phyloP scores from a whole-genome alignment of 2,888 invertebrate species.

The Camptogramma bilineatum region DNA sequence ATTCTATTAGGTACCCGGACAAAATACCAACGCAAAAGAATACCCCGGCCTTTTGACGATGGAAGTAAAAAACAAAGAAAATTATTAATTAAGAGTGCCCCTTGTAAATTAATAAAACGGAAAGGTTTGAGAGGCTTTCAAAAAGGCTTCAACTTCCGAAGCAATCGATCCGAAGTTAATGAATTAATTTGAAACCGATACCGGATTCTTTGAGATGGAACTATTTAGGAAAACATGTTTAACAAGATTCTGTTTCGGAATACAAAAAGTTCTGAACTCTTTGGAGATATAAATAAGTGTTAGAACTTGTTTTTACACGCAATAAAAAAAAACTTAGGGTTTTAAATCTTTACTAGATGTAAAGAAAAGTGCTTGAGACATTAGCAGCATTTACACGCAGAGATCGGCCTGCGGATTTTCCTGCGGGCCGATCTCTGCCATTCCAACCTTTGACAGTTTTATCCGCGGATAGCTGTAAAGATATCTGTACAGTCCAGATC shows the following conservation, averaged over 20 bases:
- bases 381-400: no score
- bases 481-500: no score
- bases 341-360: no score
- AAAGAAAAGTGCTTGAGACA: no score
- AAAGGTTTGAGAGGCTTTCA: constrained; percentile 39
- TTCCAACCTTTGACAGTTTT: no score
- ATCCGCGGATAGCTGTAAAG: no score
- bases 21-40: constrained; percentile 35
- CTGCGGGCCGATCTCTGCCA: no score
- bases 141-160: constrained; percentile 39
- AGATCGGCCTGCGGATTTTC: no score
- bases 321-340: no score
- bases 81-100: constrained; percentile 45
- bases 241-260: constrained; percentile 10
- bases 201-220: constrained; percentile 13
- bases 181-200: constrained; percentile 28
- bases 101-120: constrained; percentile 47
- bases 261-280: no score
- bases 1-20: constrained; percentile 24
- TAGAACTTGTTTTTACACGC: no score
- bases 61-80: constrained; percentile 46
- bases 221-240: constrained; percentile 23
- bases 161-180: constrained; percentile 28
- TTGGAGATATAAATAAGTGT: no score
- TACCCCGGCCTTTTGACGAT: constrained; percentile 33